Evolutionary conservation across 1,140 invertebrate genomes (phyloP).

Genomic region (Drosophila equinoxialis): DNA sequence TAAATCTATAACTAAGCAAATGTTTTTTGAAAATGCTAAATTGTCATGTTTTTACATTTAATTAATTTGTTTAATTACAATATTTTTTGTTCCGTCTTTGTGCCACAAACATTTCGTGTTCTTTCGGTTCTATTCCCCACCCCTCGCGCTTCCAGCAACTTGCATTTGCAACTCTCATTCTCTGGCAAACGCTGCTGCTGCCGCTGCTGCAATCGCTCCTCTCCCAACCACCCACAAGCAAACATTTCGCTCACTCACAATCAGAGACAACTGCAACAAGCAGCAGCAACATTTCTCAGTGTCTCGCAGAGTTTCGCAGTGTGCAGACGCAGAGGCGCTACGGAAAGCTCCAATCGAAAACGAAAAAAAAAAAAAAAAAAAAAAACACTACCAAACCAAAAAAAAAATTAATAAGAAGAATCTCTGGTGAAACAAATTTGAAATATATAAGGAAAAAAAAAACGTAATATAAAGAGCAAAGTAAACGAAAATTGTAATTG

Average conservation of each 20-base stretch:
- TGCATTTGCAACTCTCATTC: conserved; percentile 1
- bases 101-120: not conserved
- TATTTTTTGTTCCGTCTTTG: too few species aligned
- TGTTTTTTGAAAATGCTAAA: too few species aligned
- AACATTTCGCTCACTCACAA: not conserved
- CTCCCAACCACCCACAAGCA: not conserved
- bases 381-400: conserved; percentile 28
- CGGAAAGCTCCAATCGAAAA: conserved; percentile 20
- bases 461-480: not conserved
- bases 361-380: conserved; percentile 28
- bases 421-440: not conserved
- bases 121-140: not conserved
- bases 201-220: not conserved
- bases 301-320: conserved; percentile 42
- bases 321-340: conserved; percentile 40
- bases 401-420: not conserved
- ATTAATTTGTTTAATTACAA: too few species aligned
- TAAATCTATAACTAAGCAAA: too few species aligned
- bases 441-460: not conserved
- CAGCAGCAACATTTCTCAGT: conserved; percentile 28
- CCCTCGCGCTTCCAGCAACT: not conserved
- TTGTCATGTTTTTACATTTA: too few species aligned
- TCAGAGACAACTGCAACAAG: conserved; percentile 4
- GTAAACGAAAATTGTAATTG: not conserved
- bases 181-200: not conserved